Evolutionary conservation across 2,888 invertebrate species (phyloP), one percentile per base, ranked within the genome.

Genomic region (Nebria salina): DNA sequence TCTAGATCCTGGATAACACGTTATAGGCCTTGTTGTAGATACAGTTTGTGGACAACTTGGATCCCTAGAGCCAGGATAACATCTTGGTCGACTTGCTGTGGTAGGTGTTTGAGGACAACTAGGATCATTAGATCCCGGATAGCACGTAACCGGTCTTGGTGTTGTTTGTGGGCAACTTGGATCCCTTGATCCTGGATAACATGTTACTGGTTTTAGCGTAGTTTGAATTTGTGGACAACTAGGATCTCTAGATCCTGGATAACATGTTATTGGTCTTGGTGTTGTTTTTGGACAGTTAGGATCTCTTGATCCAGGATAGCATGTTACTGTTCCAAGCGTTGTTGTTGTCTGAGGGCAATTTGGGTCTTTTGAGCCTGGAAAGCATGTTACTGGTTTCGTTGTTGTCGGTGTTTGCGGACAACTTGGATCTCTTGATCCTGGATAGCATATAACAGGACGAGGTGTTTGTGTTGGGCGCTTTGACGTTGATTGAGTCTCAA

Each of bases 91-190:
- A 25, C 6, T 64, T 65, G 68, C n/a, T 15, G 78, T 72, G 65
- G 54, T n/a, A 0, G 84, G 82, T 4, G 87, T 86, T 77, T 83
- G 84, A 0, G 87, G 86, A 76, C 89, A 89, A 41, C 88, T 84
- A 0, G 89, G 88, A 77, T 89, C 89, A 1, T 82, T 85, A 4
- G 85, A 86, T 1, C 88, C 89, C 5, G 87, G 87, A 79, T 86
- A 87, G 77, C 88, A 88, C 0, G 82, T 83, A 84, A 84, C 83
- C 86, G 74, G 87, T 86, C 65, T 78, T 75, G 83, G 83, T 80
- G 82, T 83, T 76, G 72, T 66, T 26, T 70, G 20, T 25, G 85
- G 83, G 76, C 85, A 85, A 13, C 85, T 78, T 3, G 86, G 84
- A 80, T 85, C 85, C 6, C 82, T 82, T 13, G 84, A 85, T 6